Conservation (phyloP, 1,140 invertebrate species). For the Lucilia sericata region DNA sequence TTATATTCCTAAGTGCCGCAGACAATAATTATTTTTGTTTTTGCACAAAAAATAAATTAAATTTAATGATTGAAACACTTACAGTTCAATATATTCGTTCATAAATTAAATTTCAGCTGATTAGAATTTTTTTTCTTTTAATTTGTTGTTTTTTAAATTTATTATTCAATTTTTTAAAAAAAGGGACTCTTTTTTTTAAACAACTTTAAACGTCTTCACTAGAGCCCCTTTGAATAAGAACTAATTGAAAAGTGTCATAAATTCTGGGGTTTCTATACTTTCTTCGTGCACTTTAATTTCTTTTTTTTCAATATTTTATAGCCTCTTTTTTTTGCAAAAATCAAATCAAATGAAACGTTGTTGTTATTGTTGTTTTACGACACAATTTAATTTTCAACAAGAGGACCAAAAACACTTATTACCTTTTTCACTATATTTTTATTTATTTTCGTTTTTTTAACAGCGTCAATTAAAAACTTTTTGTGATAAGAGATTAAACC, state of each 20-base stretch:
- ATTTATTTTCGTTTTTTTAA: not conserved
- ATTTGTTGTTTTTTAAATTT: slow-evolving; percentile 5
- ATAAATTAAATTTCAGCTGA: not conserved
- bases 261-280: slow-evolving; percentile 28
- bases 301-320: not conserved
- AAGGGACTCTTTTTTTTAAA: not conserved
- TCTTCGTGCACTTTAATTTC: slow-evolving; percentile 21
- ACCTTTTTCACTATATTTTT: not conserved
- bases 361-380: not conserved
- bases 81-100: slow-evolving; percentile 37
- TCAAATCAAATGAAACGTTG: not conserved
- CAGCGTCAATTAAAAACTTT: not conserved
- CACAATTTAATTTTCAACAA: not conserved
- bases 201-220: slow-evolving; percentile 20
- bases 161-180: not conserved
- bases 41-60: not conserved
- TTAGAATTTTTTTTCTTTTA: not conserved
- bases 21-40: not conserved
- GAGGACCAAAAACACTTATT: not conserved
- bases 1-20: too few relatives aligned
- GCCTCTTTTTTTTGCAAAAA: not conserved
- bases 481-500: not conserved
- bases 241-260: slow-evolving; percentile 33
- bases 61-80: slow-evolving; percentile 16
- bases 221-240: slow-evolving; percentile 30